Evolutionary conservation across 53 echinoderm and acorn worm genomes (phyloP).

Genomic region (Holothuria leucospilota): DNA sequence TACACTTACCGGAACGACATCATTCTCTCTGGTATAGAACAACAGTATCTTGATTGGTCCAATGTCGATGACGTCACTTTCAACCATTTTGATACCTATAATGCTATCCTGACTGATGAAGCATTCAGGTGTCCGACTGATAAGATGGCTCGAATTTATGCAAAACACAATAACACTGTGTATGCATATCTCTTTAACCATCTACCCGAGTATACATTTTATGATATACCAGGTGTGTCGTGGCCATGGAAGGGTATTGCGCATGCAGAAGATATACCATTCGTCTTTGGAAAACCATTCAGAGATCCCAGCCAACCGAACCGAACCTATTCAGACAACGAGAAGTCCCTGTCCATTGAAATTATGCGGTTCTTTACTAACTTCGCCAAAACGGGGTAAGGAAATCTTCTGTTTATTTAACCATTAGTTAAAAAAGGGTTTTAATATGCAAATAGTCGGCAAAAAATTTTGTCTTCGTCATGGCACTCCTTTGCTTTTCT

Average conservation of each 20-base stretch:
- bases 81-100: conserved; percentile 64
- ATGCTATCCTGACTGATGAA: conserved; percentile 58
- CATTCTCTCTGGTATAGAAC: conserved; percentile 54
- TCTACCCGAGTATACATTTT: conserved; percentile 47
- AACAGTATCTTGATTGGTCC: conserved; percentile 72
- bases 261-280: conserved; percentile 70
- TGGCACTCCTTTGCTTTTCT: no score
- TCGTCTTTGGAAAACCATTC: conserved; percentile 63
- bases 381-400: conserved; percentile 81
- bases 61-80: conserved; percentile 57
- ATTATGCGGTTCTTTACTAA: conserved; percentile 77
- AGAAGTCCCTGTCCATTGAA: conserved; percentile 48
- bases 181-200: conserved; percentile 65
- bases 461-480: no score
- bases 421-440: no score
- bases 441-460: no score
- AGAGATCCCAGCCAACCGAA: neutral
- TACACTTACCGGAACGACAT: conserved; percentile 50
- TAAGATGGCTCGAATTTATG: conserved; percentile 42
- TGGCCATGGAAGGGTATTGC: conserved; percentile 54
- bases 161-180: conserved; percentile 10
- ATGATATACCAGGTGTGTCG: conserved; percentile 30
- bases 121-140: conserved; percentile 63
- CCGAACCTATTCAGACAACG: conserved; percentile 50
- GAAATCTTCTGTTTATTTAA: neutral